Evolutionary conservation across 2,113 vertebrate genomes (phyloP), one percentile per base, ranked within the genome.

Genomic region (Ellobius talpinus): DNA sequence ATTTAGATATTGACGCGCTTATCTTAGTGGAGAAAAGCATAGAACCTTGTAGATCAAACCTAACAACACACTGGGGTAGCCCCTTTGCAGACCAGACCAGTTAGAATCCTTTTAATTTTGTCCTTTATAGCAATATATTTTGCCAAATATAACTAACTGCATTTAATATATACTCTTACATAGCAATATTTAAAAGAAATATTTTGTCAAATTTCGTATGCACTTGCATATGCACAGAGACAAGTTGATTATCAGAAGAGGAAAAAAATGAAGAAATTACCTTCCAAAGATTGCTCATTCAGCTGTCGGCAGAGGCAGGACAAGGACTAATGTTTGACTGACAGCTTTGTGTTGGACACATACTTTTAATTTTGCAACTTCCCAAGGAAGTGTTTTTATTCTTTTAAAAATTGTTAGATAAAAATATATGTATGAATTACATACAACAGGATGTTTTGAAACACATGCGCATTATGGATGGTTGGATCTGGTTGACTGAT

Each of bases 341-440:
- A 31, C 5, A 68, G 21, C 23, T 93, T 95, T 95, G 72, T 82
- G 65, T 70, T 70, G 36, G 66, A 70, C 16, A 16, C 33, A 36
- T 70, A 17, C 68, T 72, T 96, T 93, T 70, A 95, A 92, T 90
- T 42, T 77, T 50, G 68, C n/a, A 82, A 77, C 45, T 93, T 94
- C 88, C 45, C 78, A 89, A 93, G 47, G 81, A 95, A 91, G 5
- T n/a, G 39, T 90, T 76, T 95, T 31, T 84, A 55, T 76, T 93
- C 89, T 93, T 81, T 94, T 39, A 45, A n/a, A n/a, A 73, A 50
- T 8, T 31, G 12, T 31, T 52, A 50, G 23, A 50, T 47, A 47
- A 73, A 88, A 72, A 70, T 47, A 1, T 81, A 6, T 14, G 23
- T n/a, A 47, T 58, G 19, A 78, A 70, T 72, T 81, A 12, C 39